Evolutionary conservation across 2,797 vertebrate species (phyloP).

Genomic region (Lateolabrax maculatus): DNA sequence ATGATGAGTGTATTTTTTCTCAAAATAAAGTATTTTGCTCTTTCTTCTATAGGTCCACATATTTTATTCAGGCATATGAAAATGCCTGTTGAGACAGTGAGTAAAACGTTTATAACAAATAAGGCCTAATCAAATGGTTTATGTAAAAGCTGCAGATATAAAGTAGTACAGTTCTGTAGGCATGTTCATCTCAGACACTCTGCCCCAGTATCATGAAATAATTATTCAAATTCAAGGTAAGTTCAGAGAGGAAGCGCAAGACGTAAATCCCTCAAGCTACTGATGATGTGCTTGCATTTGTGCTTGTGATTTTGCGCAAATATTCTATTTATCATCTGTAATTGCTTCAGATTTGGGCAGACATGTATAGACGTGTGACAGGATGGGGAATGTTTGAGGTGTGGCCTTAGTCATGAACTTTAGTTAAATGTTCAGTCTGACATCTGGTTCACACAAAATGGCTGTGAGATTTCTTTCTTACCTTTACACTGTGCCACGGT

Average conservation of each 20-base stretch:
- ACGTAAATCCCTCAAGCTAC: not conserved
- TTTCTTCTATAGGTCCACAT: not conserved
- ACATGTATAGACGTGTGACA: no score
- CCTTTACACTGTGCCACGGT: no score
- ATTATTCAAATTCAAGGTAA: not conserved
- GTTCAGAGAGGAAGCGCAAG: not conserved
- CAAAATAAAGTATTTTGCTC: slow-evolving; percentile 36
- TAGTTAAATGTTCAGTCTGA: no score
- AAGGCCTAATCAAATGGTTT: not conserved
- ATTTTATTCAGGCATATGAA: not conserved
- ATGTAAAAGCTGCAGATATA: not conserved
- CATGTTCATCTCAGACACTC: not conserved
- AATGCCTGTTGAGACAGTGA: not conserved
- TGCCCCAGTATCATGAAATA: not conserved
- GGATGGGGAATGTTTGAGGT: no score
- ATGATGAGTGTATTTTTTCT: slow-evolving; percentile 9
- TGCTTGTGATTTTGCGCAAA: not conserved
- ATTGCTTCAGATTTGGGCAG: no score
- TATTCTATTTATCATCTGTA: not conserved
- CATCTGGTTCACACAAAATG: no score
- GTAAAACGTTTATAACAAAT: not conserved
- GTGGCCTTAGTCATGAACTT: no score
- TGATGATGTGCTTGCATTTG: not conserved
- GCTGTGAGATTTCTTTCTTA: no score
- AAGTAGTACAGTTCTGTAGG: not conserved